Conservation (phyloP, 2,113 vertebrate genomes). For the Machaerirhynchus nigripectus region DNA sequence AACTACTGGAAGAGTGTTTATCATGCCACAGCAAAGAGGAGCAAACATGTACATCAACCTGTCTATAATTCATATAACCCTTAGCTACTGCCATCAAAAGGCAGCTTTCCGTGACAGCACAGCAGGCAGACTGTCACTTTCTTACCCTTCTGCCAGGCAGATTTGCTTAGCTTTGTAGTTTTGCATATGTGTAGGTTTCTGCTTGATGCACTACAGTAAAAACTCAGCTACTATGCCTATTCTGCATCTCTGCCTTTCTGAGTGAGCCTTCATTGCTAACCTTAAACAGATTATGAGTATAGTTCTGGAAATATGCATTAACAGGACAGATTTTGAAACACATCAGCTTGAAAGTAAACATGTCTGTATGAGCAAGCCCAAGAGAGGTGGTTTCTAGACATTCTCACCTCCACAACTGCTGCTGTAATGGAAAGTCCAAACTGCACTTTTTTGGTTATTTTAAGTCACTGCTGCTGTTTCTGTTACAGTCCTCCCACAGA, state of each 20-base stretch:
- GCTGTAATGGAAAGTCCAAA: background rate
- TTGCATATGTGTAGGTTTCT: background rate
- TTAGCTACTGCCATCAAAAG: background rate
- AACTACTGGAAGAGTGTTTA: background rate
- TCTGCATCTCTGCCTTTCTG: background rate
- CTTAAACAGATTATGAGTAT: background rate
- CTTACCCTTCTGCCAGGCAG: background rate
- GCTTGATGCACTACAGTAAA: background rate
- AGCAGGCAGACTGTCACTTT: background rate
- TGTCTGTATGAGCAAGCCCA: background rate
- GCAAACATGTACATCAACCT: background rate
- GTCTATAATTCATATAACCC: background rate
- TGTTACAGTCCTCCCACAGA: background rate
- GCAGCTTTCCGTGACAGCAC: background rate
- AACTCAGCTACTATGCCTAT: background rate
- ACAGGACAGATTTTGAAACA: background rate
- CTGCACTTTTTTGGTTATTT: background rate
- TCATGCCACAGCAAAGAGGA: background rate
- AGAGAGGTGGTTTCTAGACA: background rate
- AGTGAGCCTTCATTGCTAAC: background rate
- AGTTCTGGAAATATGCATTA: background rate
- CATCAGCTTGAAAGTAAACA: background rate
- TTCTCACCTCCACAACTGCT: background rate
- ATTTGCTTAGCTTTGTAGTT: constrained; percentile 4
- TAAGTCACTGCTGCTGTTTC: background rate